phyloP scores from a whole-genome alignment of 2,888 invertebrate species.

The Villa cingulata region DNA sequence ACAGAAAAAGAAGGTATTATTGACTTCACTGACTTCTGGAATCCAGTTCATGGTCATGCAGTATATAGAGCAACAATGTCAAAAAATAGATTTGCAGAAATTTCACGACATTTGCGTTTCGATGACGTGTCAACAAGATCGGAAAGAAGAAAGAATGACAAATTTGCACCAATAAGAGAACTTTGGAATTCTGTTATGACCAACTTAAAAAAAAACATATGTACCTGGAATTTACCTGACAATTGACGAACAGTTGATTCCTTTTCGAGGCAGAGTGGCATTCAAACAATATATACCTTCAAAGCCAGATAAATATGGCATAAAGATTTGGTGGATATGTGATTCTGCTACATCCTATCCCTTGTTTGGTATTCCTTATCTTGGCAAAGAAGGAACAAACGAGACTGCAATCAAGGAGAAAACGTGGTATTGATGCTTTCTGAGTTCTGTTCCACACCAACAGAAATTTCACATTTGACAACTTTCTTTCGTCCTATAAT shows the following conservation, averaged over 20 bases:
- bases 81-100: constrained; percentile 5
- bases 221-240: constrained; percentile 2
- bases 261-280: constrained; percentile 9
- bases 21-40: constrained; percentile 4
- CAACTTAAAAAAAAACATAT: constrained; percentile 3
- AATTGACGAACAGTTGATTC: constrained; percentile 5
- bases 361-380: constrained; percentile 1
- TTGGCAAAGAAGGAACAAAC: neutral
- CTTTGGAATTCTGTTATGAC: constrained; percentile 1
- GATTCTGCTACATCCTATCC: constrained; percentile 2
- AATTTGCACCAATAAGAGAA: constrained; percentile 2
- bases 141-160: neutral
- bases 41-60: constrained; percentile 3
- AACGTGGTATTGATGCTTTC: constrained; percentile 4
- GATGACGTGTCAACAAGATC: constrained; percentile 3
- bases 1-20: constrained; percentile 2
- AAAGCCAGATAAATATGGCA: constrained; percentile 7
- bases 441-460: constrained; percentile 1
- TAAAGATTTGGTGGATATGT: constrained; percentile 8
- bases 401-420: constrained; percentile 1
- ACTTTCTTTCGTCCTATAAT: neutral
- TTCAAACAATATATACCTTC: neutral
- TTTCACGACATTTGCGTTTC: constrained; percentile 4
- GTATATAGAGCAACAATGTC: constrained; percentile 6
- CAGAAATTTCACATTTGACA: constrained; percentile 3